phyloP scores from a whole-genome alignment of 2,797 vertebrate species.

The Sphaeramia orbicularis region DNA sequence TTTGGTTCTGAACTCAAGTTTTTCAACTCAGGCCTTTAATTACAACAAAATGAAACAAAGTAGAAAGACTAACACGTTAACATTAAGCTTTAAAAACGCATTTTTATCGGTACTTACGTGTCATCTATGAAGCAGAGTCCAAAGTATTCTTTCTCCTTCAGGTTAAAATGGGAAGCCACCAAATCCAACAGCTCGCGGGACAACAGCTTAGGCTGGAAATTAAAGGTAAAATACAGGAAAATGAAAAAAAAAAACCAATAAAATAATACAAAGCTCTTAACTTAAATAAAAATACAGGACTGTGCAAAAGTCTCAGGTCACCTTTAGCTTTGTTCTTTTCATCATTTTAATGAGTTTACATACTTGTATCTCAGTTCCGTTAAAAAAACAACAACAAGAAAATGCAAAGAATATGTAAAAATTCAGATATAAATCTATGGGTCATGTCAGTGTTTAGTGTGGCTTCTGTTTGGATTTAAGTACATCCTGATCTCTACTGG shows the following conservation, averaged over 20 bases:
- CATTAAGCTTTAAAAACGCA: not conserved
- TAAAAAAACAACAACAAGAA: no score
- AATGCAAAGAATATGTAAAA: no score
- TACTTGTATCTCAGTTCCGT: no score
- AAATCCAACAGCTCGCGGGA: slow-evolving; percentile 95
- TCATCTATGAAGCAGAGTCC: slow-evolving; percentile 95
- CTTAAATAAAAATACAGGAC: no score
- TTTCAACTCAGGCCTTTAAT: slow-evolving; percentile 10
- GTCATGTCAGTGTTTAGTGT: no score
- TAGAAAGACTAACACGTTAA: not conserved
- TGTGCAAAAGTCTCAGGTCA: no score
- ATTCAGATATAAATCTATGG: no score
- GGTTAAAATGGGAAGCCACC: slow-evolving; percentile 96
- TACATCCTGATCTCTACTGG: no score
- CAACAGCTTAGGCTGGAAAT: slow-evolving; percentile 93
- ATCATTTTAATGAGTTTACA: no score
- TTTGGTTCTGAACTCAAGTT: slow-evolving; percentile 13
- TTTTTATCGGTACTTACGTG: slow-evolving; percentile 86
- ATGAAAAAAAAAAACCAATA: not conserved
- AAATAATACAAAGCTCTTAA: not conserved
- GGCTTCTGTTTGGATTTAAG: no score
- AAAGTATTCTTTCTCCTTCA: slow-evolving; percentile 99
- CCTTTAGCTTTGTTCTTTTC: no score
- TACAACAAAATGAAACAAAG: slow-evolving; percentile 4
- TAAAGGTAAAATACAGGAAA: slow-evolving; percentile 9